Evolutionary conservation across 2,888 invertebrate species (phyloP), one percentile per base, ranked within the genome.

Genomic region (Drosophila nr. fundita): DNA sequence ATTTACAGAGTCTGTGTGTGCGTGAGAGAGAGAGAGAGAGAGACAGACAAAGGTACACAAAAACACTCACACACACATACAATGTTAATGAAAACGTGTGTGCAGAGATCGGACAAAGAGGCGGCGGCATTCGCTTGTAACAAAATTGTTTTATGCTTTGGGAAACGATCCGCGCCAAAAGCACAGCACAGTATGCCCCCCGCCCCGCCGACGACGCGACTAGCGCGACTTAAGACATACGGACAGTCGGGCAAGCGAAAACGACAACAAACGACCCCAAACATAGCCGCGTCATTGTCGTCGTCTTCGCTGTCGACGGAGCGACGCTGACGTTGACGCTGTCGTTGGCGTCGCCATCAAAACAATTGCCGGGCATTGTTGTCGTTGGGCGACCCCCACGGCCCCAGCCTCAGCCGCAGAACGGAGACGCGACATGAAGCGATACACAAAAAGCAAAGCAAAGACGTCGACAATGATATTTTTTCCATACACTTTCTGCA

Each of bases 291-390:
- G 78, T 79, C 78, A 79, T 76, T 73, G 75, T 78, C 78, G 74
- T 79, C 72, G 79, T 76, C 73, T 65, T 69, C 71, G 18, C 50
- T 36, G 52, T 62, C 66, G 36, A 36, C 7, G 18, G 11, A 36
- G 24, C 15, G 57, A 54, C 48, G 24, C 52, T 53, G 69, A 49
- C 62, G 74, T 66, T 53, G 73, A 55, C 69, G 76, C 63, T 62
- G 68, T 21, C 65, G 70, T 64, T 68, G 62, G 48, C 64, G 59
- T 50, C 68, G 78, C 73, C 72, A 55, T 83, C 86, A 70, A 82
- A 75, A 84, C 84, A 84, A 87, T 87, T 82, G 88, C 83, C 76
- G 78, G 76, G 83, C 83, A 87, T 84, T 84, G 84, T 84, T 85
- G 82, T 74, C 69, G 81, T 83, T 84, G 78, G 60, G 40, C 77